Evolutionary conservation across 1,140 invertebrate genomes (phyloP).

Genomic region (Brachionus asplanchnoidis): DNA sequence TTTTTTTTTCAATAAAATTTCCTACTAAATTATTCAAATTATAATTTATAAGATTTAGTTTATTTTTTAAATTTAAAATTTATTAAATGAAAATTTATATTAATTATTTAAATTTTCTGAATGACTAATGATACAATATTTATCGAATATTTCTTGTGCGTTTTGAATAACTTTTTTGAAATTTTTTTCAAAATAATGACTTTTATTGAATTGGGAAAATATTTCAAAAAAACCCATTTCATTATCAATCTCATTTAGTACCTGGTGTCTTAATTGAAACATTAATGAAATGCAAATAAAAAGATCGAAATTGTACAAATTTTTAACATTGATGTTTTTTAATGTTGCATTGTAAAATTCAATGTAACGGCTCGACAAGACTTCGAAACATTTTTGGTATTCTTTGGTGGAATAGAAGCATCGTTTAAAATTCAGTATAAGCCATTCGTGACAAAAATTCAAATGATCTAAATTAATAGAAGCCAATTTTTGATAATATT

Average conservation of each 20-base stretch:
- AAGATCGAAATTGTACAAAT: constrained; percentile 30
- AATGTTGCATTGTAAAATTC: constrained; percentile 25
- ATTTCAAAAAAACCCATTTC: not conserved
- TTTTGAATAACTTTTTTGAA: not conserved
- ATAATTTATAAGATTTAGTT: not conserved
- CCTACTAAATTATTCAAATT: not conserved
- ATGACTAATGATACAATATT: constrained; percentile 27
- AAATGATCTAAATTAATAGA: not conserved
- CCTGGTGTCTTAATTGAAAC: not conserved
- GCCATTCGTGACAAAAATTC: constrained; percentile 31
- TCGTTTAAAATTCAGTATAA: constrained; percentile 19
- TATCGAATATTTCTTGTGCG: constrained; percentile 21
- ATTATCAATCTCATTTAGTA: not conserved
- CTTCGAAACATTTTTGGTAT: constrained; percentile 21
- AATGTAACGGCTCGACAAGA: not conserved
- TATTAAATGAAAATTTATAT: not conserved
- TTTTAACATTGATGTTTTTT: constrained; percentile 25
- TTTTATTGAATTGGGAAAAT: constrained; percentile 32
- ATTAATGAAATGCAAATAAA: constrained; percentile 31
- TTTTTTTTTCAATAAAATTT: constrained; percentile 16
- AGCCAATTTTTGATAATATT: not conserved
- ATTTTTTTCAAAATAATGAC: not conserved
- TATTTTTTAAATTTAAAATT: not conserved
- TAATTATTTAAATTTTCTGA: not conserved
- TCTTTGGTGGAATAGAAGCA: constrained; percentile 12